Evolutionary conservation across 2,113 vertebrate genomes (phyloP), one percentile per base, ranked within the genome.

Genomic region (Cephalopterus ornatus): DNA sequence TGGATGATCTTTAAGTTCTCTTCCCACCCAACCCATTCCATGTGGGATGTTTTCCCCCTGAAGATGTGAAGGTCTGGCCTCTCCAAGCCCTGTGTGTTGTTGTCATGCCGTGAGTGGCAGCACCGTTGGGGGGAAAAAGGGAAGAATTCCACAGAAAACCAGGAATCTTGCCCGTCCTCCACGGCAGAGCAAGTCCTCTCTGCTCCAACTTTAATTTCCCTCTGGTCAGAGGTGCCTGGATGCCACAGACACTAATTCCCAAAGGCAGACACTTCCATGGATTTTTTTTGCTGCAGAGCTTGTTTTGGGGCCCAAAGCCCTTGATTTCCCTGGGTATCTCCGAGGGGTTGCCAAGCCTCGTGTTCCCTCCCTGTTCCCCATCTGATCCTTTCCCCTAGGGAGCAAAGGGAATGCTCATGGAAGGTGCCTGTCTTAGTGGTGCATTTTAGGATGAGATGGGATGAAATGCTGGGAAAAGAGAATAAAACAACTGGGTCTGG

Each of bases 321-420:
- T 26, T 30, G 41, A 30, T 63, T 72, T 42, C 47, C 33, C 59
- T 13, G 30, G 35, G 17, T 83, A 1, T n/a, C 63, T 56, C 3
- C 23, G 33, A 41, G 52, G 41, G 7, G 26, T 13, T 62, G 32
- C 85, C 75, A 63, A 1, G 28, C 0, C 3, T 33, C 2, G 0
- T 7, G 24, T n/a, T 41, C 32, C 28, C 17, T 63, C 70, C 50
- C 46, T 2, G 0, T 17, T 85, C 26, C 56, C 19, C 32, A 9
- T 32, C 56, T 58, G 3, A 7, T 78, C 42, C 67, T 41, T 27
- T 35, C 41, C 46, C 9, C 0, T 6, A 4, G 21, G 46, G 18
- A 61, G 58, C 33, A 8, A 10, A 32, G 42, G 46, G n/a, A 47
- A 15, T 26, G 59, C 33, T 52, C 2, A 0, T 9, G 3, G 27